Base-by-base conservation (phyloP, 2,797 vertebrate species). In the Macroramphosus scolopax region DNA sequence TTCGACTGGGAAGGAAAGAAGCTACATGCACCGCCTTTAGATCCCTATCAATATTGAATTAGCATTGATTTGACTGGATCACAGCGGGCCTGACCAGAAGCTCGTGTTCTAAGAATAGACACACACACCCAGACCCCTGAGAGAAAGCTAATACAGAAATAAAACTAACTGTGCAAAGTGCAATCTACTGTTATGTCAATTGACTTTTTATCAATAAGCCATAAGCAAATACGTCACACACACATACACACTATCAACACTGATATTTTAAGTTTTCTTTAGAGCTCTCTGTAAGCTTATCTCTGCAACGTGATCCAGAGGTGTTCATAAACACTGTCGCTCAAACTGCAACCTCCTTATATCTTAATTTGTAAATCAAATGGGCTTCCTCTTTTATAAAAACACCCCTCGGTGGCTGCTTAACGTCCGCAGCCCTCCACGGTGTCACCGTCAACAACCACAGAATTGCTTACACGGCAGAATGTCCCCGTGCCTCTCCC, bases 31-130 rank as follows among this genome's bases (percentile, higher is more conserved):
- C 18, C 53, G 74, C 63, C 71, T 81, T 68, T 67, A 83, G 71
- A 81, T 82, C 70, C 47, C 47, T 70, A 84, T 88, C 75, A 80
- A 82, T 83, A 85, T 20, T 71, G 61, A 77, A 87, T 88, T 80
- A 86, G 68, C 67, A 88, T 82, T 65, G 85, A 89, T 82, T 75
- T 51, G 40, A 63, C 43, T 55, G 22, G 24, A 60, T 65, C 26
- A 33, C 31, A 63, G 56, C 41, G 7, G 41, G 37, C 49, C 17
- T 30, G 51, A 51, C 9, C 65, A 51, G 63, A 59, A 53, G 62
- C 68, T n/a, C n/a, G n/a, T n/a, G n/a, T n/a, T n/a, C n/a, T n/a
- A 64, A 72, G 20, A 57, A 75, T 62, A 76, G 48, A 55, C 24
- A 49, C 41, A 35, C 15, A 52, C 45, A 45, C 12, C 20, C 13